A percentile compares a stretch with the other conserved stretches of the same genome.
Evolutionary conservation across 2,888 invertebrate genomes (phyloP).

Genomic region (Argyresthia albistria): DNA sequence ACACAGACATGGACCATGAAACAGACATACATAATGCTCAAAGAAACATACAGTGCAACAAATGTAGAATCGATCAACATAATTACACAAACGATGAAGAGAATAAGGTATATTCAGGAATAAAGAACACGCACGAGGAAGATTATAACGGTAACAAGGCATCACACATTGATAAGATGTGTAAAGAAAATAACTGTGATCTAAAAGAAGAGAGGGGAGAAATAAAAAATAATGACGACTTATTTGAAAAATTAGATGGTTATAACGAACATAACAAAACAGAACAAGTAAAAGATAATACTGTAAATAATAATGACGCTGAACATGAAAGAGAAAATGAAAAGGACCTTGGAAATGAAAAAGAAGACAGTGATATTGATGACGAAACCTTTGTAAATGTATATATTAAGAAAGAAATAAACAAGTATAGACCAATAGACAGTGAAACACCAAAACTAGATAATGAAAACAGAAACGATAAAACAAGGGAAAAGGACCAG

Average conservation of each 20-base stretch:
- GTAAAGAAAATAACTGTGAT: not conserved
- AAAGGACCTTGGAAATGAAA: not conserved
- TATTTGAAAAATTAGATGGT: not conserved
- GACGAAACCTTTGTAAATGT: too few species aligned
- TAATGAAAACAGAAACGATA: not conserved
- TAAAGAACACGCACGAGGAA: too few species aligned
- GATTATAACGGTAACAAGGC: too few species aligned
- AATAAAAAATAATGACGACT: not conserved
- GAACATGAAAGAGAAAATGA: not conserved
- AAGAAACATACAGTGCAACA: constrained; percentile 5
- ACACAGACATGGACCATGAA: not conserved
- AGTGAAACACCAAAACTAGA: not conserved
- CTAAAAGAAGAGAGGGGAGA: not conserved
- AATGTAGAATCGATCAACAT: not conserved
- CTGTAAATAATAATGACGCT: not conserved
- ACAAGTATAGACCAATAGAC: too few species aligned
- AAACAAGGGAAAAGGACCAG: not conserved
- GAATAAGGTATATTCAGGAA: too few species aligned
- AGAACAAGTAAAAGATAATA: not conserved
- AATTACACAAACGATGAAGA: too few species aligned
- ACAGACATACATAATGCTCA: constrained; percentile 10
- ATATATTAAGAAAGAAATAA: too few species aligned
- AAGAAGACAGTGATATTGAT: not conserved
- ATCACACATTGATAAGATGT: not conserved
- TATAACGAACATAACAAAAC: not conserved